Percentiles rank a stretch among this genome's conserved stretches.
Conservation (phyloP, 2,888 invertebrate species). For the Tortrix viridana region DNA sequence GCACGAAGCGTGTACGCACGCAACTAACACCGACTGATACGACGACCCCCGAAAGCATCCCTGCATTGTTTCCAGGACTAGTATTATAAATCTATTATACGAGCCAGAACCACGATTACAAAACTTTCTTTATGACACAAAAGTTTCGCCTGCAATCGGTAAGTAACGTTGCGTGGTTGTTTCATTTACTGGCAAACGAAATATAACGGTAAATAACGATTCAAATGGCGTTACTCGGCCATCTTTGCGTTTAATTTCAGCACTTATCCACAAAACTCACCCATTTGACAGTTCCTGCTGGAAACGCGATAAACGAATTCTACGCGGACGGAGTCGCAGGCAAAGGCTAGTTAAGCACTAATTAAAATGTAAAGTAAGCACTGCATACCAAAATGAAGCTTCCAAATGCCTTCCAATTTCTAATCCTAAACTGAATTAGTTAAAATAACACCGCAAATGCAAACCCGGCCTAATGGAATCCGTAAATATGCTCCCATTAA, state of each 20-base stretch:
- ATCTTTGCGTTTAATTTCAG: too few relatives aligned
- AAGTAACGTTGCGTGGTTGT: constrained; percentile 30
- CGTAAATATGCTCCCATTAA: constrained; percentile 64
- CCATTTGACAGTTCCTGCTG: too few relatives aligned
- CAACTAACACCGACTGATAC: constrained; percentile 34
- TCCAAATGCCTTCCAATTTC: too few relatives aligned
- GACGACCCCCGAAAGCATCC: constrained; percentile 20
- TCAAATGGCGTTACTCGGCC: not conserved
- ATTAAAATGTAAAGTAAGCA: too few relatives aligned
- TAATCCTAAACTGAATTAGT: too few relatives aligned
- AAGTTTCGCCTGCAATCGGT: constrained; percentile 30
- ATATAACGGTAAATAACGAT: constrained; percentile 8
- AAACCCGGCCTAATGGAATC: constrained; percentile 47
- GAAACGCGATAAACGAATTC: too few relatives aligned
- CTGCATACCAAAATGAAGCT: too few relatives aligned
- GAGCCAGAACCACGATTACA: constrained; percentile 34
- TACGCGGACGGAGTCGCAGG: too few relatives aligned
- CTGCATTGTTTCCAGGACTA: constrained; percentile 23
- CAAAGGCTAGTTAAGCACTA: too few relatives aligned
- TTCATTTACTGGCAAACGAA: constrained; percentile 24
- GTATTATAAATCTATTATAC: constrained; percentile 36
- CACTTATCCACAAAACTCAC: too few relatives aligned
- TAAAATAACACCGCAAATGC: not conserved
- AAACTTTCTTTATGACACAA: constrained; percentile 34
- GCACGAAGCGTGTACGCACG: constrained; percentile 16